Percentiles rank a stretch among this genome's conserved stretches.
Evolutionary conservation across 1,140 invertebrate genomes (phyloP).

Genomic region (Ceratina japonica): DNA sequence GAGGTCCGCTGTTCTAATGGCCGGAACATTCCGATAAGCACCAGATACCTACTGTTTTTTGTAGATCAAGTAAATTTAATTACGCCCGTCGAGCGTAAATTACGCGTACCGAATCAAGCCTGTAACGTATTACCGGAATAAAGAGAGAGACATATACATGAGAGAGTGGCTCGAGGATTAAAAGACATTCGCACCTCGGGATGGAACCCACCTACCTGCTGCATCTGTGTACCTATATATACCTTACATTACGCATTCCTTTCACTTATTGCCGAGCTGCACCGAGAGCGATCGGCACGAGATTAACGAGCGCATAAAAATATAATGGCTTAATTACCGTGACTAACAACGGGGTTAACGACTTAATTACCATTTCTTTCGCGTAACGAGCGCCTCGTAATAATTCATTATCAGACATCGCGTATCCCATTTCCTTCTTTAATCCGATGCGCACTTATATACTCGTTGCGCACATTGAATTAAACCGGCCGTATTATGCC

Average conservation of each 20-base stretch:
- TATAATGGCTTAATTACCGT: neutral
- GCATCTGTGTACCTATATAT: neutral
- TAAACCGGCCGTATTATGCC: neutral
- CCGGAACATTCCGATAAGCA: too few species aligned
- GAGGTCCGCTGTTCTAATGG: too few species aligned
- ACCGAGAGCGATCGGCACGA: neutral
- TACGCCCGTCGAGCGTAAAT: neutral
- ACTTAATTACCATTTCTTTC: constrained; percentile 1
- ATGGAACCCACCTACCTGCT: too few species aligned
- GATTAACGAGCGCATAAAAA: neutral
- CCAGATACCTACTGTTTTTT: neutral
- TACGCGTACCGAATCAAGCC: neutral
- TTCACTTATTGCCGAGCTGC: neutral
- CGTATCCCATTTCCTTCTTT: neutral
- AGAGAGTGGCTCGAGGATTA: too few species aligned
- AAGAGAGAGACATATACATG: neutral
- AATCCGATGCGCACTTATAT: neutral
- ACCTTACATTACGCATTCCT: neutral
- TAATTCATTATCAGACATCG: neutral
- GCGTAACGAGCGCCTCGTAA: neutral
- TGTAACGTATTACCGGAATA: neutral
- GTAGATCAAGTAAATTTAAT: constrained; percentile 2
- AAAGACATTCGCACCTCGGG: too few species aligned
- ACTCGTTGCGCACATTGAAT: neutral
- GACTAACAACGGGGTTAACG: neutral